A percentile compares a stretch with the other conserved stretches of the same genome.
phyloP scores from a whole-genome alignment of 1,140 invertebrate genomes.

The Ceratina japonica region DNA sequence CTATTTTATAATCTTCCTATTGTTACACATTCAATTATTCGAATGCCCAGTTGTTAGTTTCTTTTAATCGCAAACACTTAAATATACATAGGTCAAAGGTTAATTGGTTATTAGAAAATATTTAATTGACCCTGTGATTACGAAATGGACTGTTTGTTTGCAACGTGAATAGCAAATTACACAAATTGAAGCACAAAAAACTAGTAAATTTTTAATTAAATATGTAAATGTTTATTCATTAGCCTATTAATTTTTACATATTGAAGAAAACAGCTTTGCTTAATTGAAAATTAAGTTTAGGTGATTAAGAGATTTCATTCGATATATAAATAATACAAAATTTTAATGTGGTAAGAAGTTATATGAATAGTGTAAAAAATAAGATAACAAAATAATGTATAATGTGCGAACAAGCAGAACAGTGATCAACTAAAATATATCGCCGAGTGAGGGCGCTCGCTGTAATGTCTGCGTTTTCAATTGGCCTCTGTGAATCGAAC shows the following conservation, averaged over 20 bases:
- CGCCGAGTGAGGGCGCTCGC: neutral
- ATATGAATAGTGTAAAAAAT: too few species aligned
- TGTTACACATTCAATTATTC: neutral
- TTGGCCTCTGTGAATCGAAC: constrained; percentile 13
- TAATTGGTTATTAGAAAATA: constrained; percentile 28
- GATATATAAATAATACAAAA: too few species aligned
- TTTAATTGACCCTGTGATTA: neutral
- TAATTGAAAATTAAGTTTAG: neutral
- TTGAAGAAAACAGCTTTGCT: neutral
- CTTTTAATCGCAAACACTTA: neutral
- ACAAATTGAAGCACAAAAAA: neutral
- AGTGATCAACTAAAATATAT: neutral
- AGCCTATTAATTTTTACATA: neutral
- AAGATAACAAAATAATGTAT: too few species aligned
- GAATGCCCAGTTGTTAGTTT: neutral
- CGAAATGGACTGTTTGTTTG: neutral
- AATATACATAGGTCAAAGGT: constrained; percentile 28
- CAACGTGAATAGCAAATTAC: too few species aligned
- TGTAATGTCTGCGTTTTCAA: neutral
- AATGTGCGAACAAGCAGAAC: neutral
- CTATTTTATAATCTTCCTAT: neutral
- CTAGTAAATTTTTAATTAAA: neutral
- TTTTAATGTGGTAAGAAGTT: too few species aligned
- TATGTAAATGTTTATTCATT: neutral
- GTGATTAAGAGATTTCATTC: too few species aligned